Base-by-base conservation (phyloP, 2,888 invertebrate genomes). In the Papilio elwesi region DNA sequence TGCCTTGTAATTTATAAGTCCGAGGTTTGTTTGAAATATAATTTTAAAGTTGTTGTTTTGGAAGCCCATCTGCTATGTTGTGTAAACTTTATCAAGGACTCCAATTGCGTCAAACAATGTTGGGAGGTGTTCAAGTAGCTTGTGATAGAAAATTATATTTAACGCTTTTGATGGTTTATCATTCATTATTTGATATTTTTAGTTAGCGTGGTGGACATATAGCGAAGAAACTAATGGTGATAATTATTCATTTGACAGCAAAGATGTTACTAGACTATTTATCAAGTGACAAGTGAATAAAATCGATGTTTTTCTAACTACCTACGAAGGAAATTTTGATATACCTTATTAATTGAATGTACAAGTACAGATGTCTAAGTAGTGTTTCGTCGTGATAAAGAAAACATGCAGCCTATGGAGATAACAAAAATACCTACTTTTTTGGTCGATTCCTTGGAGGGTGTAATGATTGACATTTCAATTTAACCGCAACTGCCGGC, bases 401-500 rank as follows among this genome's bases (percentile, higher is more conserved):
- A 43, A 59, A n/a, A 38, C 4, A 9, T 38, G 38, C 8, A 9
- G 9, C 43, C 38, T 1, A 43, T 43, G n/a, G 36, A 57, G 59
- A 43, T 59, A 43, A 59, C 38, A 65, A 36, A 65, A 16, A 59
- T n/a, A 16, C 49, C 51, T 43, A 12, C 36, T 65, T 65, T 49
- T 65, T 12, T 51, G 51, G 9, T 48, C 26, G 65, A 65, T 51
- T 49, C 64, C 51, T 65, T 51, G 26, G 65, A 65, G 65, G 26
- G 65, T 65, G 16, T 49, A 65, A 49, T 65, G 65, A 65, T 49
- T 65, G 65, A 65, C 65, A 51, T 65, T 65, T 65, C 65, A 65
- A 65, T 65, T 65, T 65, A 65, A n/a, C 48, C 65, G 6, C 36
- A 65, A 65, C 49, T 36, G n/a, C n/a, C 49, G 51, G 65, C 36